Base-by-base conservation (phyloP, 2,113 vertebrate species). In the Mellivora capensis region DNA sequence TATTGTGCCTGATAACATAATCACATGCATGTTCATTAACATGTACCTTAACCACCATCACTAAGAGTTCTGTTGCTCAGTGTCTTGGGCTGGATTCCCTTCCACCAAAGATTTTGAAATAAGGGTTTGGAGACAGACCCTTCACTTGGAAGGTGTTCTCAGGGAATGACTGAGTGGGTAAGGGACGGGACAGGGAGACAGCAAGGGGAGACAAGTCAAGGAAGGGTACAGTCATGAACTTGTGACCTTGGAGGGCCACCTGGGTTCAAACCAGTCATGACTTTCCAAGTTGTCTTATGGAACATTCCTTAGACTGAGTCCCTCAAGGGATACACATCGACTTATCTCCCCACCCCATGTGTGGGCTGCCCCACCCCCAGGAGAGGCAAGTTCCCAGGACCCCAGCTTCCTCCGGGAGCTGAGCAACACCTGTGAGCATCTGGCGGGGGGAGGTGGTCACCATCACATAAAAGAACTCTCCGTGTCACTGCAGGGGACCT, bases 381-480 rank as follows among this genome's bases (percentile, higher is more conserved):
- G 62, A 0, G 0, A 17, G 44, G 42, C 23, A 18, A 34, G 31
- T 87, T 52, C 42, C 25, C 49, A 37, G 34, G 47, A 59, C 21
- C 59, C 77, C 37, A 34, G n/a, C n/a, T n/a, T n/a, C 39, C 7
- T 8, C 25, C 34, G 25, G 49, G 64, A 14, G 23, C 81, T 37
- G 27, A n/a, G 2, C 37, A 37, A 4, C 8, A 54, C 49, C n/a
- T 34, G 20, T 2, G 52, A 11, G 5, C 18, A 6, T 23, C 17
- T 17, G 54, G 59, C 34, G 0, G 15, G 18, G 59, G 34, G 7
- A 1, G 12, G 23, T 15, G 1, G 0, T 21, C 4, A 1, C 7
- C 29, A 6, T 29, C 69, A 20, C 39, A 21, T 29, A 21, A 34
- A 59, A 25, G 17, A 39, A 71, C 87, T n/a, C 14, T 31, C n/a